Evolutionary conservation across 1,140 invertebrate species (phyloP).

Genomic region (Anoplophora glabripennis): DNA sequence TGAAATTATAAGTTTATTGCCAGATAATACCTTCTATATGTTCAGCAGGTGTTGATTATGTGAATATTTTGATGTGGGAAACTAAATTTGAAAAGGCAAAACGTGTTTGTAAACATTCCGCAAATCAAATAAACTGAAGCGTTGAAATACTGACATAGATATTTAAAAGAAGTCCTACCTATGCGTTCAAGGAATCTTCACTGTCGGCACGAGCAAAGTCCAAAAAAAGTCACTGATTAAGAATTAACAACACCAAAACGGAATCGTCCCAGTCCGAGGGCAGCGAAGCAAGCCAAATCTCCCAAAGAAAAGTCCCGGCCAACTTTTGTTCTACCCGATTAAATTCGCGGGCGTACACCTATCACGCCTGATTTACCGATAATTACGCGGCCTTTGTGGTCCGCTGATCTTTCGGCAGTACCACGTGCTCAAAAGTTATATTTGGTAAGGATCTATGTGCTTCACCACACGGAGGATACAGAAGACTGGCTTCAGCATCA

Average conservation of each 20-base stretch:
- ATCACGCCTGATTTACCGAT: conserved; percentile 43
- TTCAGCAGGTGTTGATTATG: no score
- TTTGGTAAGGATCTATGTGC: conserved; percentile 34
- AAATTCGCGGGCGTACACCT: conserved; percentile 36
- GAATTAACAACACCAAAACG: background rate
- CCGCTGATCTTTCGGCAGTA: conserved; percentile 28
- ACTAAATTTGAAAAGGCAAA: no score
- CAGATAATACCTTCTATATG: no score
- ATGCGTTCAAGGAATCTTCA: conserved; percentile 4
- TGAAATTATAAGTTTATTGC: no score
- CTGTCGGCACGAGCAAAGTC: conserved; percentile 6
- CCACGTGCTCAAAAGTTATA: conserved; percentile 35
- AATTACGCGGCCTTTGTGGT: conserved; percentile 38
- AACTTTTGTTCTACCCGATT: conserved; percentile 28
- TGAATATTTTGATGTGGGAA: no score
- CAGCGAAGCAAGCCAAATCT: conserved; percentile 15
- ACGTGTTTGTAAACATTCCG: no score
- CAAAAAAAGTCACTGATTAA: conserved; percentile 1
- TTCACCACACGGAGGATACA: conserved; percentile 44
- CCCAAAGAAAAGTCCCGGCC: conserved; percentile 18
- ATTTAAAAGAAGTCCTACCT: conserved; percentile 2
- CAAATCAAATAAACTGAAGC: no score
- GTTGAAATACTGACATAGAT: no score
- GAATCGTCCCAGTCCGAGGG: conserved; percentile 5
- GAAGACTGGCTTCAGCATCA: conserved; percentile 46